Evolutionary conservation across 2,113 vertebrate genomes (phyloP), one percentile per base, ranked within the genome.

Genomic region (Microcebus jonahi): DNA sequence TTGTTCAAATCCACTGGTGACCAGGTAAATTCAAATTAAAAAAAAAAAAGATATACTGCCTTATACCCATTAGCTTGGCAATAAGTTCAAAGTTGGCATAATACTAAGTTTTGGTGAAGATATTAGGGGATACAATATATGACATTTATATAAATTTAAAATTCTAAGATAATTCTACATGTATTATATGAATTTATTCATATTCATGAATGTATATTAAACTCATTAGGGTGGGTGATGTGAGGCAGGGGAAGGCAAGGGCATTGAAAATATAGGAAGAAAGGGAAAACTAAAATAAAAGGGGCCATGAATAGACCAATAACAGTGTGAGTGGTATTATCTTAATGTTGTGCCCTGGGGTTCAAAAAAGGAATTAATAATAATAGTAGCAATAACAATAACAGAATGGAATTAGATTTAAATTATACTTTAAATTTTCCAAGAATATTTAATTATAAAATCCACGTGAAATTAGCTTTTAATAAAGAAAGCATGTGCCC

Each of bases 381-480:
- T 48, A 88, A 68, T 25, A 55, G 31, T 13, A 63, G 53, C 11
- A 79, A 75, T 42, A 39, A 61, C 18, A 63, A 53, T 27, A 63
- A 21, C 0, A 92, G 31, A 91, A 42, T 57, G 36, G 1, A 45
- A 65, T 7, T 17, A 73, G 6, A 68, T 71, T 71, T 83, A 13
- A 96, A 65, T 87, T 53, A 42, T 36, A n/a, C 1, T 93, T 92
- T 15, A 79, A 94, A 83, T 57, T 57, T 48, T 88, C 20, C 36
- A 88, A 45, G 25, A 63, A 55, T 61, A 76, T 92, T 82, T 20
- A 36, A 70, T 88, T 63, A 25, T 63, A 82, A 81, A 82, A 82
- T 70, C 13, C 18, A 65, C 21, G 12, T 63, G 39, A 82, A 95
- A 76, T 83, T 70, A 81, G 3, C 2, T 36, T 88, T 86, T 83